phyloP scores from a whole-genome alignment of 2,888 invertebrate genomes.

The Carterocephalus palaemon region DNA sequence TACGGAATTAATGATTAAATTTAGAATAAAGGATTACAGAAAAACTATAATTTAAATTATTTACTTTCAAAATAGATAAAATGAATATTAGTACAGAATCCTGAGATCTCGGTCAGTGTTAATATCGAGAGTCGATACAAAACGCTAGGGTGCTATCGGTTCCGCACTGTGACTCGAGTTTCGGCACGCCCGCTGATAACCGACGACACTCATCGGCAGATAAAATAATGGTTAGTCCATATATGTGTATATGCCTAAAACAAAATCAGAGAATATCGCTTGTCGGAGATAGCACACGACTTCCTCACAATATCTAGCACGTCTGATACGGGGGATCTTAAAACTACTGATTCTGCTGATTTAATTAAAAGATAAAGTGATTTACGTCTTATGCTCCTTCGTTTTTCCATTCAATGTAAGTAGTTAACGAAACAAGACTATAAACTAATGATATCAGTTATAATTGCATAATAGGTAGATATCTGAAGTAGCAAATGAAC shows the following conservation, averaged over 20 bases:
- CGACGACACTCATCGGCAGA: constrained; percentile 59
- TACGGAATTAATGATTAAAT: too few relatives aligned
- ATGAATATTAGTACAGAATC: background rate
- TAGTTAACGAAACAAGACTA: background rate
- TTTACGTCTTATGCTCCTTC: too few relatives aligned
- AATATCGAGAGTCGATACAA: constrained; percentile 40
- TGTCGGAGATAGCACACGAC: constrained; percentile 52
- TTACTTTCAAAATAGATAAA: too few relatives aligned
- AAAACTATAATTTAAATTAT: too few relatives aligned
- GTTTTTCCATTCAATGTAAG: background rate
- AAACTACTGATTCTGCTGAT: constrained; percentile 24
- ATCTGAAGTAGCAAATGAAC: too few relatives aligned
- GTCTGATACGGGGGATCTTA: constrained; percentile 22
- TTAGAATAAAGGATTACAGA: too few relatives aligned
- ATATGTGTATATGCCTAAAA: constrained; percentile 44
- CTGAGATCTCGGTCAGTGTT: constrained; percentile 51
- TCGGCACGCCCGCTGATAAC: constrained; percentile 59
- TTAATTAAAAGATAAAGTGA: constrained; percentile 1
- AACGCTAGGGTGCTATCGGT: constrained; percentile 43
- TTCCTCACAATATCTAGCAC: constrained; percentile 24
- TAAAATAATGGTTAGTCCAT: constrained; percentile 47
- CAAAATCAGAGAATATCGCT: constrained; percentile 28
- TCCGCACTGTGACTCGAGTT: constrained; percentile 39
- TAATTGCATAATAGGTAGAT: constrained; percentile 1
- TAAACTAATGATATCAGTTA: background rate